Base-by-base conservation (phyloP, 2,888 invertebrate species). In the Tinea pellionella region DNA sequence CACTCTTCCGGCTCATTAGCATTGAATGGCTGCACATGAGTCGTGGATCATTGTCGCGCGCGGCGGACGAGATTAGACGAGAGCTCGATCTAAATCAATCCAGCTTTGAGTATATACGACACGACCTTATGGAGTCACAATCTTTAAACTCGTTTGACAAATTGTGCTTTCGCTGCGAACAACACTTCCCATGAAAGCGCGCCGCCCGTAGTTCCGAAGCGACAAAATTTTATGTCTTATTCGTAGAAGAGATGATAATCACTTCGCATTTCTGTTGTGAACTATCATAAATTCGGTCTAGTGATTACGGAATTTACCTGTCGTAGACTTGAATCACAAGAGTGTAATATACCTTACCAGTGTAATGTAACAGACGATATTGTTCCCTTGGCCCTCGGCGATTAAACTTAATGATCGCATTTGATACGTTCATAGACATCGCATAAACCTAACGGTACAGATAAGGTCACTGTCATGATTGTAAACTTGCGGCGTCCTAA, bases 1-100 rank as follows among this genome's bases (percentile, higher is more conserved):
- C 76, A 73, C 74, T 82, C 81, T 80, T 83, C 81, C 83, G 78
- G 72, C 69, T 78, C 79, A 87, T 87, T 86, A 85, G 81, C 86
- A 87, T 85, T 85, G 83, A 86, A 86, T 84, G 73, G 74, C 51
- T 72, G 69, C 78, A 75, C 78, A 77, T 76, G 79, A 78, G 74
- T 68, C 75, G 67, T 69, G 71, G 76, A 80, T 81, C 78, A 78
- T 79, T 80, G 80, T 78, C 71, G 71, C 73, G 55, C 64, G 58
- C 42, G 66, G 65, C 66, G 65, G 68, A 69, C 70, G 71, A 73
- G 71, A 73, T 77, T 74, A 71, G 73, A 74, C 66, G 70, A 68
- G 68, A 69, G 70, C 72, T 73, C 71, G 70, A 77, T 77, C 78
- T 79, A 75, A 77, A 83, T 81, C 80, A 80, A 80, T 77, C 80